These are phyloP conservation scores for Ophthalmolycus amberensis DNA, from an alignment of 2,113 vertebrate species.

Conservation along the genomic window DNA sequence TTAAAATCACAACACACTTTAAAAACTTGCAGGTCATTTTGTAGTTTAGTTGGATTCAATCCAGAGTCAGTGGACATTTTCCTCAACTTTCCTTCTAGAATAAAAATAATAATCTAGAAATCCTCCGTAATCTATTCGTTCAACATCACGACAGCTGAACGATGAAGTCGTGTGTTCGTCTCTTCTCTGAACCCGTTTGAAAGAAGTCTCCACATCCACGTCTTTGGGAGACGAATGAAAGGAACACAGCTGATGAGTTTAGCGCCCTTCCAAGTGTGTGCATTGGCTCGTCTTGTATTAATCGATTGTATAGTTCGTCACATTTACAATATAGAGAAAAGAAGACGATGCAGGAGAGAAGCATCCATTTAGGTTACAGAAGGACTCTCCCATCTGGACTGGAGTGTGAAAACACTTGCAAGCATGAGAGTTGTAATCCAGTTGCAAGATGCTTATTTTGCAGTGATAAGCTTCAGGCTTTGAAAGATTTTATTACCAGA, in stretches of 20 bases:
- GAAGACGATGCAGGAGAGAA: slow-evolving; percentile 28
- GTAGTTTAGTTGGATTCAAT: neutral
- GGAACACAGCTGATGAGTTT: slow-evolving; percentile 57
- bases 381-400: slow-evolving; percentile 77
- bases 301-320: slow-evolving; percentile 67
- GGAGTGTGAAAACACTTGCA: slow-evolving; percentile 62
- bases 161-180: slow-evolving; percentile 3
- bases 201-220: neutral
- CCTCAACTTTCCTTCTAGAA: neutral
- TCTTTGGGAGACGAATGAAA: slow-evolving; percentile 30
- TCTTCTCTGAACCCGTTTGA: slow-evolving; percentile 36
- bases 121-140: neutral
- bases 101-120: slow-evolving; percentile 1
- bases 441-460: slow-evolving; percentile 82
- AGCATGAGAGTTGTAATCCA: slow-evolving; percentile 78
- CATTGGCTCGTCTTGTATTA: slow-evolving; percentile 51
- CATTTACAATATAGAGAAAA: slow-evolving; percentile 52
- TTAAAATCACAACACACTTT: neutral
- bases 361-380: slow-evolving; percentile 61
- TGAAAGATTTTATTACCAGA: slow-evolving; percentile 75
- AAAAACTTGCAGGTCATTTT: neutral
- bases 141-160: neutral
- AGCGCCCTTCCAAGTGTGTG: slow-evolving; percentile 56
- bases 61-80: neutral
- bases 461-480: slow-evolving; percentile 78